These are phyloP conservation scores for Amphimedon queenslandica DNA, from an alignment of 37 sponge, comb jelly and placozoan genomes.

Conservation along the genomic window DNA sequence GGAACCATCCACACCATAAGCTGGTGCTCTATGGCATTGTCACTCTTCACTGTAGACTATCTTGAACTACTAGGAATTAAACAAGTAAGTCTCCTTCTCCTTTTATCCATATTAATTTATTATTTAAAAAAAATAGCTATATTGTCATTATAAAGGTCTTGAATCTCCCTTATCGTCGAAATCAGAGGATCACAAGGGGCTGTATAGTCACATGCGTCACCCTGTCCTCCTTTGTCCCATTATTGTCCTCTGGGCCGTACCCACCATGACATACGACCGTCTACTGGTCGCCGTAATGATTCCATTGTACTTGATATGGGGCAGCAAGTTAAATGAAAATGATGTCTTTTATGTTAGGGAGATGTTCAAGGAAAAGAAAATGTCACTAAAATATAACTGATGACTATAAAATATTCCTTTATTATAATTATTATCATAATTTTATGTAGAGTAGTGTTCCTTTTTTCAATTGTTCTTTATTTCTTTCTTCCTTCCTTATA, in stretches of 20 bases:
- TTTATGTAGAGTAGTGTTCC: neutral
- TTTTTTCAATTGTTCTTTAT: too few species aligned
- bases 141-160: slow-evolving; percentile 40
- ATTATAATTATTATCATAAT: neutral
- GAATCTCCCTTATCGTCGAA: slow-evolving; percentile 49
- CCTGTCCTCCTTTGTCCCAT: slow-evolving; percentile 48
- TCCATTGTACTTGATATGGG: slow-evolving; percentile 64
- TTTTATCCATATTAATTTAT: too few species aligned
- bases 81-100: too few species aligned
- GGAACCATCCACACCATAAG: slow-evolving; percentile 18
- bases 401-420: neutral
- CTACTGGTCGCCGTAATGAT: slow-evolving; percentile 51
- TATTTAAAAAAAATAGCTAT: too few species aligned
- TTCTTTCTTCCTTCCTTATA: neutral
- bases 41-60: slow-evolving; percentile 60
- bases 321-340: slow-evolving; percentile 19
- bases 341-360: slow-evolving; percentile 43
- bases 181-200: slow-evolving; percentile 36
- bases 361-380: slow-evolving; percentile 33
- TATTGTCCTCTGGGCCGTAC: slow-evolving; percentile 56
- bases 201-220: slow-evolving; percentile 57
- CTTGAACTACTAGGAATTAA: slow-evolving; percentile 67
- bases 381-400: slow-evolving; percentile 16
- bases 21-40: slow-evolving; percentile 58
- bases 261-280: slow-evolving; percentile 66